Percentiles rank a stretch among this genome's conserved stretches.
phyloP scores from a whole-genome alignment of 2,113 vertebrate species.

The Alligator mississippiensis region DNA sequence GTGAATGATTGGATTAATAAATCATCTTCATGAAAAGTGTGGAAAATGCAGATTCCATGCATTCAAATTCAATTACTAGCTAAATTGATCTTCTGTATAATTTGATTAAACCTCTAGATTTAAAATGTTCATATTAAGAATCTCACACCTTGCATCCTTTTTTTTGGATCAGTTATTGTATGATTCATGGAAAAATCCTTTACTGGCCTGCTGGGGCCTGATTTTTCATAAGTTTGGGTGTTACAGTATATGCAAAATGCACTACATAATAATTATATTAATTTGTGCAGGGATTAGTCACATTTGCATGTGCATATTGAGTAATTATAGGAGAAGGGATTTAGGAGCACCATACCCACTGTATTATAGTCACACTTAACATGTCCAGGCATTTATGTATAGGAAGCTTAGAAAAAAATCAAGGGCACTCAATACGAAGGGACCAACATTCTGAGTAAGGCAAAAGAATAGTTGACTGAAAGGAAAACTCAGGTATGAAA shows the following conservation, averaged over 20 bases:
- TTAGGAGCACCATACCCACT: background rate
- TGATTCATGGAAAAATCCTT: background rate
- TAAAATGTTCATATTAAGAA: background rate
- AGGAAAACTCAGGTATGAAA: background rate
- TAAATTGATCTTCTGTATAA: constrained; percentile 36
- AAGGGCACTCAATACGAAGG: background rate
- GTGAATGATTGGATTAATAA: background rate
- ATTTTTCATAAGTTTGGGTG: constrained; percentile 37
- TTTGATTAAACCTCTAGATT: constrained; percentile 36
- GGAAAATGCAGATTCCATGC: constrained; percentile 41
- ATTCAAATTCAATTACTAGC: constrained; percentile 23
- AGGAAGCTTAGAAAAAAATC: background rate
- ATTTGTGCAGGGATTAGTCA: constrained; percentile 37
- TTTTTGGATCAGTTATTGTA: background rate
- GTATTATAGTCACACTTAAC: background rate
- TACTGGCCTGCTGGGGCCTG: background rate
- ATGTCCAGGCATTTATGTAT: background rate
- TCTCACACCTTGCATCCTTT: background rate
- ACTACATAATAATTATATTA: constrained; percentile 5
- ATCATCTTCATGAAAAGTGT: constrained; percentile 27
- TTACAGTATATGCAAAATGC: constrained; percentile 20
- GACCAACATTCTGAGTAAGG: background rate
- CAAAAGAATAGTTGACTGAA: background rate
- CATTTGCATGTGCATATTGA: constrained; percentile 11
- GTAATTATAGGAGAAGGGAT: constrained; percentile 4